Percentiles rank a stretch among this genome's conserved stretches.
phyloP scores from a whole-genome alignment of 2,113 vertebrate species.

The Megaceryle maxima region DNA sequence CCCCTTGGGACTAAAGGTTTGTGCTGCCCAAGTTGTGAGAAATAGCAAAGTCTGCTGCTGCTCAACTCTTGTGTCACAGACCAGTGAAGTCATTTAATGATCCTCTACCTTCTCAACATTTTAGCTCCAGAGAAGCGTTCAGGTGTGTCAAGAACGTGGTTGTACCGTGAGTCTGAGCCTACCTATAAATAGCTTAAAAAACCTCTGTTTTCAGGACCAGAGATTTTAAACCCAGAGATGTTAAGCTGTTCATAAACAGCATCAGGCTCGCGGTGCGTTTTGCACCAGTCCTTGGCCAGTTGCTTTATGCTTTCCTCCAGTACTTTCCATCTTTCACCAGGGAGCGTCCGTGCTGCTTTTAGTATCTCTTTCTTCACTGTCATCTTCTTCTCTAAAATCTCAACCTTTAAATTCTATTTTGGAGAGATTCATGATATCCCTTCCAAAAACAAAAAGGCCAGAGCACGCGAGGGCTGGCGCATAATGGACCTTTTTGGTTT shows the following conservation, averaged over 20 bases:
- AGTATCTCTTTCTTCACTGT: neutral
- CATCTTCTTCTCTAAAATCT: neutral
- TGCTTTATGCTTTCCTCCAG: neutral
- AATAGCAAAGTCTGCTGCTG: rapidly evolving
- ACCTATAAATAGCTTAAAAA: rapidly evolving
- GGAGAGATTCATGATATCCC: neutral
- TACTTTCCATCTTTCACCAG: neutral
- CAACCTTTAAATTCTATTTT: neutral
- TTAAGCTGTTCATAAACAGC: neutral
- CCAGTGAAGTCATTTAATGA: rapidly evolving
- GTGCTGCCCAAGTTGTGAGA: neutral
- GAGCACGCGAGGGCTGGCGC: neutral
- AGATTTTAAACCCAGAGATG: neutral
- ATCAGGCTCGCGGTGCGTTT: rapidly evolving
- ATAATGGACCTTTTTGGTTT: neutral
- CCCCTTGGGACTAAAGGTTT: rapidly evolving
- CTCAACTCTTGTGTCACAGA: neutral
- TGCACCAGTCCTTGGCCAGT: neutral
- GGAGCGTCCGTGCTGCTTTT: neutral
- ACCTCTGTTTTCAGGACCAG: neutral
- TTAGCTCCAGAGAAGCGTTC: rapidly evolving
- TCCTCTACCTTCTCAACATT: rapidly evolving
- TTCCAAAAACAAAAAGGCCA: neutral
- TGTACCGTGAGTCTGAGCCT: neutral
- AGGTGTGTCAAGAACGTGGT: rapidly evolving